Evolutionary conservation across 2,888 invertebrate species (phyloP).

Genomic region (Dynastes hyllus): DNA sequence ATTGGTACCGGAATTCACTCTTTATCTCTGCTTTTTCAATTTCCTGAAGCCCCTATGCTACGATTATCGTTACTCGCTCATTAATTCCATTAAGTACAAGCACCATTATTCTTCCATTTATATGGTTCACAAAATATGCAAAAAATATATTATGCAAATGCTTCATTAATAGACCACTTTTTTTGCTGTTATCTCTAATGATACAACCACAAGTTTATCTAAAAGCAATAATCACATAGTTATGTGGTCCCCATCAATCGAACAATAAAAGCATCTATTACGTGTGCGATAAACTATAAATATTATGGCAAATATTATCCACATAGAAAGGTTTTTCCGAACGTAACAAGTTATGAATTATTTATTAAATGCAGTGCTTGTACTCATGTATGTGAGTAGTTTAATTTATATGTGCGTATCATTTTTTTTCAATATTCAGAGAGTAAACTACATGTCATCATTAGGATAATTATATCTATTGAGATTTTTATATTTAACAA

Average conservation of each 20-base stretch:
- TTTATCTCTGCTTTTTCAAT: no score
- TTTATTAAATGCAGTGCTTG: neutral
- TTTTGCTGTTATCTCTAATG: neutral
- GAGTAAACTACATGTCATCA: neutral
- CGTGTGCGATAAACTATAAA: neutral
- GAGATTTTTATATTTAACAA: neutral
- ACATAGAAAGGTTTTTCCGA: neutral
- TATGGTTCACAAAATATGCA: neutral
- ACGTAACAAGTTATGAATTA: slow-evolving; percentile 10
- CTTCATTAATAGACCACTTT: no score
- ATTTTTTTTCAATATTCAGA: neutral
- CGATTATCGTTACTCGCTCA: no score
- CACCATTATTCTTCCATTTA: no score
- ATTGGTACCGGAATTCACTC: no score
- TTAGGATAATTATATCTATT: neutral
- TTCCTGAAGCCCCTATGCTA: no score
- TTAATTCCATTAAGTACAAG: no score
- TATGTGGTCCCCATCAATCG: slow-evolving; percentile 2
- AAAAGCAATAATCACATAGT: slow-evolving; percentile 9
- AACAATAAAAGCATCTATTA: neutral
- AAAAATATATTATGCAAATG: neutral
- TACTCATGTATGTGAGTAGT: neutral
- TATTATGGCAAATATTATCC: slow-evolving; percentile 14
- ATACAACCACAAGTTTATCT: slow-evolving; percentile 2
- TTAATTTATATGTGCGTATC: neutral